Evolutionary conservation across 2,113 vertebrate genomes (phyloP), one percentile per base, ranked within the genome.

Genomic region (Ancistrus triradiatus): DNA sequence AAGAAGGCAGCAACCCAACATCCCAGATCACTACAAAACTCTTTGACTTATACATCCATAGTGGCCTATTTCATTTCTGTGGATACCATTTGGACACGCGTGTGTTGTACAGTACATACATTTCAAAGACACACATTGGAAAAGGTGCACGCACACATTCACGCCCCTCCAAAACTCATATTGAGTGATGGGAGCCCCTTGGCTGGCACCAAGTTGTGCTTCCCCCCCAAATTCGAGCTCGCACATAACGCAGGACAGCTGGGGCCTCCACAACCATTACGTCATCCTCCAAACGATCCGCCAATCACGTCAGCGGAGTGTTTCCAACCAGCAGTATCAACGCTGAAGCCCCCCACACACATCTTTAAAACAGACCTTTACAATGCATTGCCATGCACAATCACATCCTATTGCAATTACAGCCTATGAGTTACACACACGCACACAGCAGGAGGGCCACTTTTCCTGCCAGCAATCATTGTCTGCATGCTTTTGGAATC

Each of bases 231-330:
- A 68, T 59, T 50, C 52, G 53, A 73, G 38, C 59, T 68, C 66
- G 68, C 65, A 73, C 66, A 53, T 64, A 59, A 35, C 52, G 59
- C 65, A 68, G 49, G 59, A 59, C 70, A 73, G 70, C 66, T 73
- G 70, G 64, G 65, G 65, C 66, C 70, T 40, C 47, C 8, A 21
- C 43, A 59, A 44, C 65, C 60, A 73, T 73, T 55, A 73, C 70
- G 31, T 73, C 70, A 73, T 49, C 27, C 21, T 17, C 47, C 48
- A 55, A 11, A 67, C 57, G 27, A 28, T 21, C 42, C 8, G 5
- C 33, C 19, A 44, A 49, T 68, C 70, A 55, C 53, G 61, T 48
- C 60, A 24, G 38, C 37, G 59, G 46, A 59, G 21, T 31, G 49
- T 52, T 27, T 19, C 42, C 59, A 62, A 48, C 7, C 14, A 21